Base-by-base conservation (phyloP, 2,888 invertebrate genomes). In the Pegoplata infirma region DNA sequence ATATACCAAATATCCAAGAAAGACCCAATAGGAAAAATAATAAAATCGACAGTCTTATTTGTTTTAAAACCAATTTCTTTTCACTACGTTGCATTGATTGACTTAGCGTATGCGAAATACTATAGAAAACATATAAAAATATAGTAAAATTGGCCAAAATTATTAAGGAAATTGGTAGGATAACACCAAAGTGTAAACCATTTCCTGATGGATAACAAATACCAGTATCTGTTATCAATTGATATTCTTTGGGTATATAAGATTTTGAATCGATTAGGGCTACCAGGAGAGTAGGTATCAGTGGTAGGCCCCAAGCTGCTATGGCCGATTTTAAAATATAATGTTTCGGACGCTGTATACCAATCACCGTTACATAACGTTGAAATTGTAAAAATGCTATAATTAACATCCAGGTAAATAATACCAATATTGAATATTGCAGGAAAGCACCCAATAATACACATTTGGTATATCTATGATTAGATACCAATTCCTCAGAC, bases 321-420 rank as follows among this genome's bases (percentile, higher is more conserved):
- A 92, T 53, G 1, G 92, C 91, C 14, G 92, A 91, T 85, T 93
- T 93, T 5, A 92, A 85, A 84, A 93, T 92, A 84, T 93, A 94
- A 78, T 92, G 90, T 0, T 91, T 90, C 5, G 92, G 92, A 44
- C 92, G 88, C 10, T 88, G 91, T 6, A 85, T 83, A 4, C 93
- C 93, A 58, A 94, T 89, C 0, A 94, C 93, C 75, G 92, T 91
- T 0, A 94, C 94, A 82, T 93, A 94, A 58, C 93, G 90, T 68
- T 93, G 91, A 85, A 93, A 94, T 86, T 94, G 94, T 69, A 94
- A 88, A 58, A 92, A 88, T 1, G 93, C 94, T 68, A 94, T 92
- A 68, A 94, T 92, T 19, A 94, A 87, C 94, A 94, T 94, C 94
- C 94, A 94, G 83, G 91, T 91, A 83, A 94, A 94, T 78, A 93